Percentiles rank a stretch among this genome's conserved stretches.
These are phyloP conservation scores for Martes martes DNA, from an alignment of 2,113 vertebrate genomes.

Conservation along the genomic window DNA sequence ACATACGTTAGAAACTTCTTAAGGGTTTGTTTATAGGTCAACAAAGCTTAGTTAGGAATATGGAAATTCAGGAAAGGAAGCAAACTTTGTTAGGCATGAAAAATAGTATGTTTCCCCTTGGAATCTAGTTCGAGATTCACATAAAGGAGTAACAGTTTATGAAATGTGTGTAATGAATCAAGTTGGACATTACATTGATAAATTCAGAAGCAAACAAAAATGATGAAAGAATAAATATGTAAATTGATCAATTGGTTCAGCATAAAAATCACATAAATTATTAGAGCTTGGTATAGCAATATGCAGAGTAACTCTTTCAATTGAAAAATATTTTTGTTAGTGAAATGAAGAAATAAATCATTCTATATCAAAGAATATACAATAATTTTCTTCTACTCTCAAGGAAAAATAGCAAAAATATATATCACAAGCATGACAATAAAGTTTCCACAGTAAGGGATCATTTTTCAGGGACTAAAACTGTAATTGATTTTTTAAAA, in stretches of 20 bases:
- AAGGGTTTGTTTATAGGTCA: not conserved
- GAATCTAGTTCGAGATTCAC: conserved; percentile 7
- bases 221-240: conserved; percentile 32
- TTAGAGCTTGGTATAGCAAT: not conserved
- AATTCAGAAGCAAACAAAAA: conserved; percentile 35
- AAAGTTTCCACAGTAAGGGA: not conserved
- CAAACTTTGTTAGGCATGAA: conserved; percentile 11
- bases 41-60: not conserved
- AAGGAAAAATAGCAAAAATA: conserved; percentile 8
- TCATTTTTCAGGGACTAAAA: conserved; percentile 53
- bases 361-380: conserved; percentile 4
- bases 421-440: conserved; percentile 31
- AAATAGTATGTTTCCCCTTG: not conserved
- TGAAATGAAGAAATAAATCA: conserved; percentile 62
- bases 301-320: conserved; percentile 25
- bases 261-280: conserved; percentile 41
- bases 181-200: not conserved
- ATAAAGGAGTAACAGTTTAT: not conserved
- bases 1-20: not conserved
- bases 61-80: not conserved
- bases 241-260: conserved; percentile 30
- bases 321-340: not conserved
- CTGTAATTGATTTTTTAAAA: conserved; percentile 22
- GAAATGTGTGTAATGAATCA: conserved; percentile 21
- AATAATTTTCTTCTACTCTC: conserved; percentile 14